These are phyloP conservation scores for Vespertilio murinus DNA, from an alignment of 2,797 vertebrate genomes.

Conservation along the genomic window DNA sequence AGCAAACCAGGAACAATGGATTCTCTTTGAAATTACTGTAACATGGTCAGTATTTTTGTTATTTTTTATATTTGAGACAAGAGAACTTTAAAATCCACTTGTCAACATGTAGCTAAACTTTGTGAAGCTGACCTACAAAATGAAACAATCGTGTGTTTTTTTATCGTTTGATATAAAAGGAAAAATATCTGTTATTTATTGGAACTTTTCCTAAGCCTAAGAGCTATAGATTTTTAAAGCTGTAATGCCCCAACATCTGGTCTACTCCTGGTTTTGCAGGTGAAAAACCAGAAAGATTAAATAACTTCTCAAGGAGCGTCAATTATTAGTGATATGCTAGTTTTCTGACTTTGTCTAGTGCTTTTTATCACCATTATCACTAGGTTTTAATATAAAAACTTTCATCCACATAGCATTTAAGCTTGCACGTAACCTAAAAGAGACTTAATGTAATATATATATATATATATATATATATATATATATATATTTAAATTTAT, in stretches of 20 bases:
- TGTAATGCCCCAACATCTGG: not conserved
- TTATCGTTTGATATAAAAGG: conserved; percentile 32
- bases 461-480: no score
- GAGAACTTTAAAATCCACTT: conserved; percentile 48
- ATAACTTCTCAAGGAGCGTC: conserved; percentile 25
- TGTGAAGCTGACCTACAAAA: conserved; percentile 39
- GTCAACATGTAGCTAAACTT: conserved; percentile 30
- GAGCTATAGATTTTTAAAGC: conserved; percentile 56
- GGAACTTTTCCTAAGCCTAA: conserved; percentile 37
- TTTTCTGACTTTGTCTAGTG: conserved; percentile 16
- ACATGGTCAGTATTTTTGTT: conserved; percentile 43
- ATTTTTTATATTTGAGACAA: conserved; percentile 52
- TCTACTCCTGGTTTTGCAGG: conserved; percentile 29
- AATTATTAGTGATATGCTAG: not conserved
- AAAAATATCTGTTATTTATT: conserved; percentile 52
- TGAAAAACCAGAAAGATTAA: conserved; percentile 28
- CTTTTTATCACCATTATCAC: conserved; percentile 32
- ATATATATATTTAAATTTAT: no score
- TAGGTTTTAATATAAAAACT: conserved; percentile 42
- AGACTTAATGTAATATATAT: not conserved
- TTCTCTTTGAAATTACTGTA: conserved; percentile 44
- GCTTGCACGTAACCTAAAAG: not conserved
- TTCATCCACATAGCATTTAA: not conserved
- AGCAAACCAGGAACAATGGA: conserved; percentile 31
- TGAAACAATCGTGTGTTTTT: conserved; percentile 31